Evolutionary conservation across 2,888 invertebrate genomes (phyloP), one percentile per base, ranked within the genome.

Genomic region (Hirtodrosophila cameraria): DNA sequence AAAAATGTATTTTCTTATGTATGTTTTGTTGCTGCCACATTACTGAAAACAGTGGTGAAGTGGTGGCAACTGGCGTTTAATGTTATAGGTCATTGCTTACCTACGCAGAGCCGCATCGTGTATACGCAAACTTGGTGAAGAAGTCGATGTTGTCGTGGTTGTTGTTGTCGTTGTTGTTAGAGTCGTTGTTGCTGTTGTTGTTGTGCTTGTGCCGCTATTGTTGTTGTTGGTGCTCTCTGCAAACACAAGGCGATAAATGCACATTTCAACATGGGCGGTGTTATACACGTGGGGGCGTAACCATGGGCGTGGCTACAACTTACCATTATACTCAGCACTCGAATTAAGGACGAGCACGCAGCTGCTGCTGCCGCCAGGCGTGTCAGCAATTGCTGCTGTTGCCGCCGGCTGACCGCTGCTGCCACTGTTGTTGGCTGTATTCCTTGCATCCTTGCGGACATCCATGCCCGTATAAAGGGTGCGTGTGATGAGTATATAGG

Each of bases 401-500:
- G 60, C 42, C 13, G 61, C 36, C 13, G 62, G 46, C 11, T 60
- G 59, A 1, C 25, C 13, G 20, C 45, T 45, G 31, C 33, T 15
- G 28, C 27, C 42, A 6, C 33, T 15, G 25, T 20, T 20, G n/a
- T n/a, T 1, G 9, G 18, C 33, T 42, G 43, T 36, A 42, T n/a
- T 3, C 2, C 57, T 13, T 9, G 68, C 67, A 35, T 82, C 79
- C 73, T 92, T 92, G 46, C 83, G 87, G 3, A 58, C 48, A 9
- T 69, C 67, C 71, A 90, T 90, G 50, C 89, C 90, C 74, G 88
- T 77, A 55, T 90, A 90, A 1, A 90, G 75, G 1, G 90, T 90
- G 28, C 87, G 85, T 5, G 89, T 90, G 52, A 94, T 94, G 30
- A 93, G 90, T 11, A 92, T 92, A 76, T 94, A 94, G n/a, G 94